These are phyloP conservation scores for Orchestia grillus DNA, from an alignment of 1,140 invertebrate species.

Conservation along the genomic window DNA sequence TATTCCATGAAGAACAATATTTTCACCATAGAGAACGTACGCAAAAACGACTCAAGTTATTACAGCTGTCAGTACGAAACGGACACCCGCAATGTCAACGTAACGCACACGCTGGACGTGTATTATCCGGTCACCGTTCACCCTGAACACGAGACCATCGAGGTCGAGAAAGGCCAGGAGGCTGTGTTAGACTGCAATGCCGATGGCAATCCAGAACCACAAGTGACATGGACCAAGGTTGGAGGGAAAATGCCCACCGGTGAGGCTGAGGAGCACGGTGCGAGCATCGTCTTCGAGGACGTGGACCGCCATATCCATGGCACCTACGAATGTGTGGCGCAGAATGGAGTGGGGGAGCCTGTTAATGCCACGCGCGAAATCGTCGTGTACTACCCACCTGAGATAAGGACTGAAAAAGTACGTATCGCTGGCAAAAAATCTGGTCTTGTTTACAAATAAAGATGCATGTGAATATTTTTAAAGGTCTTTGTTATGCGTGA, in stretches of 20 bases:
- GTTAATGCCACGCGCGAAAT: constrained; percentile 60
- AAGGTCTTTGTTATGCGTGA: too few relatives aligned
- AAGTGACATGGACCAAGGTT: constrained; percentile 87
- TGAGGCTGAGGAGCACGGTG: constrained; percentile 72
- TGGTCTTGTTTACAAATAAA: background rate
- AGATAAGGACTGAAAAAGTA: constrained; percentile 63
- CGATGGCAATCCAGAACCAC: constrained; percentile 82
- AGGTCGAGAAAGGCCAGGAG: constrained; percentile 72
- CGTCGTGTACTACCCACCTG: constrained; percentile 64
- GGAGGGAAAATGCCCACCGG: constrained; percentile 77
- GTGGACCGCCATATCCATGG: constrained; percentile 78
- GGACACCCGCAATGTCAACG: background rate
- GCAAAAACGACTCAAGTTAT: constrained; percentile 23
- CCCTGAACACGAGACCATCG: constrained; percentile 72
- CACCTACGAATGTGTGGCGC: constrained; percentile 77
- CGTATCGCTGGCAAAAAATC: background rate
- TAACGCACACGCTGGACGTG: background rate
- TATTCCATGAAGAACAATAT: constrained; percentile 10
- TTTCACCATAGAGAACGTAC: background rate
- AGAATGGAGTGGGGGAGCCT: constrained; percentile 76
- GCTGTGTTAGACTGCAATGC: constrained; percentile 89
- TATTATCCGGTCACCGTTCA: background rate
- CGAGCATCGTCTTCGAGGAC: constrained; percentile 77
- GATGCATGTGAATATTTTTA: too few relatives aligned
- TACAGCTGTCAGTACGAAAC: constrained; percentile 36